Base-by-base conservation (phyloP, 2,888 invertebrate genomes). In the Shargacucullia verbasci region DNA sequence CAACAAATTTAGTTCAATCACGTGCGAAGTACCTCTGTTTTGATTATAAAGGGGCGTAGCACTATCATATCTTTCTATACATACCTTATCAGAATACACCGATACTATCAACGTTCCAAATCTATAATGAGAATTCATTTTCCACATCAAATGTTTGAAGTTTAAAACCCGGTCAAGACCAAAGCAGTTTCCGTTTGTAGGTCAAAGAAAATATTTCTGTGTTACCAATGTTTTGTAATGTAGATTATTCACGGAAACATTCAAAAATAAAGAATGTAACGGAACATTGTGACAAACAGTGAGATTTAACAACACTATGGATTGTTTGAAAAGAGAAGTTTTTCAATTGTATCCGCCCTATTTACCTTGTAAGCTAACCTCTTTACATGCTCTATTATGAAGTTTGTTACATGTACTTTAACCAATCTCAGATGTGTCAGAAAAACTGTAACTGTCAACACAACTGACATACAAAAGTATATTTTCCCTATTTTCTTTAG, bases 131-230 rank as follows among this genome's bases (percentile, higher is more conserved):
- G 44, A 71, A 57, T 66, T 47, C 29, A 50, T 63, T 65, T 59
- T 58, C 37, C 43, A 55, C 43, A 57, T 54, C 39, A 40, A 70
- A 60, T 40, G 9, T 25, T 46, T 45, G 33, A 20, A 29, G 29
- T 29, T 4, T 29, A 9, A 64, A 70, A 74, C 46, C 46, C 61
- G 70, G 74, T 66, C 68, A 73, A 64, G 58, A 55, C 40, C 59
- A 54, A 50, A 59, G 38, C 46, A 34, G 44, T 44, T 45, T 48
- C 48, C 31, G 50, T 65, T 64, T 73, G 49, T 73, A 43, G 65
- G 65, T 53, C 69, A 59, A 57, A 73, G 63, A 73, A 74, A 70
- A 57, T 55, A 44, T 56, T 70, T 62, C 44, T 43, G 35, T 58
- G 37, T 65, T 52, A 55, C 39, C 27, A 31, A 44, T 50, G 59